Evolutionary conservation across 1,140 invertebrate species (phyloP), one percentile per base, ranked within the genome.

Genomic region (Mya arenaria): DNA sequence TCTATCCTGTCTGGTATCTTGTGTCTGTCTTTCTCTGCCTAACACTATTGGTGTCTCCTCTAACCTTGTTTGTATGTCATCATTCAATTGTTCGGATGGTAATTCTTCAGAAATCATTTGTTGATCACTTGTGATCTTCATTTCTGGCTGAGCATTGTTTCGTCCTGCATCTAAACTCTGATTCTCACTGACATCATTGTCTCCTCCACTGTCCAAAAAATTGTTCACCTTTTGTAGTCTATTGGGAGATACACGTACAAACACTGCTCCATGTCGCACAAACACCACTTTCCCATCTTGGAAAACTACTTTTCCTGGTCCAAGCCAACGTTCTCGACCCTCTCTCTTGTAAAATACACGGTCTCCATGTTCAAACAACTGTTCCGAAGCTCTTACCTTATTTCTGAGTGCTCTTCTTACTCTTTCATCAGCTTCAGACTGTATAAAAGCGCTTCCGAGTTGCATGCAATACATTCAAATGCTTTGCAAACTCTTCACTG

Each of bases 301-400:
- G 58, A 66, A 77, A 58, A 85, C 32, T 4, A 75, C 80, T 48
- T 65, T 66, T 39, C 69, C 78, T 39, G 80, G 80, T 39, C 71
- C 71, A 39, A 74, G 36, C 84, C 84, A 85, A 32, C 52, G 56
- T 19, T 79, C 62, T 32, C 58, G 23, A 10, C 71, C 84, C 32
- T 83, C 74, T 73, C 75, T 32, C 30, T 85, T 85, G 69, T 85
- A 85, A 44, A 78, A 85, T 6, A 85, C 84, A 58, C 36, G 17
- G 39, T 85, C 81, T n/a, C 84, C 84, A 72, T 72, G 36, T 34
- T 83, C 62, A 60, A 68, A 83, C 6, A 73, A n/a, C 55, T 83
- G 73, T 73, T 85, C 81, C n/a, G 74, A 73, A 30, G 56, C 74
- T 77, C 84, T 77, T 48, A 85, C 72, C 55, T 85, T 83, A 52